A percentile compares a stretch with the other conserved stretches of the same genome.
Evolutionary conservation across 1,140 invertebrate genomes (phyloP).

Genomic region (Drosophila azteca): DNA sequence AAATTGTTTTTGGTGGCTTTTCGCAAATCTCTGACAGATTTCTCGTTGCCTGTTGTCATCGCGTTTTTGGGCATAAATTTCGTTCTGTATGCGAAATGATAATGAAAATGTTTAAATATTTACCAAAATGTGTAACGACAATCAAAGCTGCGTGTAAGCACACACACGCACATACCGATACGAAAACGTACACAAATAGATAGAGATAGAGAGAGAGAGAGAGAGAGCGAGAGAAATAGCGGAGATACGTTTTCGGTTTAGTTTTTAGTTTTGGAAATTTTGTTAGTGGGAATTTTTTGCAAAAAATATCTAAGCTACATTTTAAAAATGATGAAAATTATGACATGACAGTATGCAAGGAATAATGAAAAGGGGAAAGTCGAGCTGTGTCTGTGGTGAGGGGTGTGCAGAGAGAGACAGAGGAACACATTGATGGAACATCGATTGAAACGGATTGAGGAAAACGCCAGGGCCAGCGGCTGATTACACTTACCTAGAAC

Average conservation of each 20-base stretch:
- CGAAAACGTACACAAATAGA: constrained; percentile 17
- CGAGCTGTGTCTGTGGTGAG: constrained; percentile 9
- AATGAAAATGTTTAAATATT: constrained; percentile 81
- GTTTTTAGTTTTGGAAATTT: constrained; percentile 20
- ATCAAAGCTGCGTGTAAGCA: constrained; percentile 26
- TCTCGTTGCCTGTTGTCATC: constrained; percentile 24
- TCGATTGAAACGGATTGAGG: constrained; percentile 17
- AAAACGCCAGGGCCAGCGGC: neutral
- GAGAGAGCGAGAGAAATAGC: neutral
- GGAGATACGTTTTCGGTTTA: constrained; percentile 29
- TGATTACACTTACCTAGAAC: constrained; percentile 60
- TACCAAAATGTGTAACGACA: constrained; percentile 74
- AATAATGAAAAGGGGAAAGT: constrained; percentile 11
- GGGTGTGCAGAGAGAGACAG: constrained; percentile 46
- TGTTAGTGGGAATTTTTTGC: constrained; percentile 35
- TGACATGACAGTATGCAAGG: constrained; percentile 24
- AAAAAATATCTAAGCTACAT: constrained; percentile 52
- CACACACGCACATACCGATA: constrained; percentile 31
- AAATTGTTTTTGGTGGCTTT: constrained; percentile 78
- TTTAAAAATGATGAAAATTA: constrained; percentile 42
- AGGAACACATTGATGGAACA: constrained; percentile 69
- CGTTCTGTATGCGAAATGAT: constrained; percentile 58
- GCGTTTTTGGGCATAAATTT: constrained; percentile 37
- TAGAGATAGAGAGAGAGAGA: neutral
- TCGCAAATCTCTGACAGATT: constrained; percentile 78